phyloP scores from a whole-genome alignment of 2,888 invertebrate species.

The Odontothrips loti region DNA sequence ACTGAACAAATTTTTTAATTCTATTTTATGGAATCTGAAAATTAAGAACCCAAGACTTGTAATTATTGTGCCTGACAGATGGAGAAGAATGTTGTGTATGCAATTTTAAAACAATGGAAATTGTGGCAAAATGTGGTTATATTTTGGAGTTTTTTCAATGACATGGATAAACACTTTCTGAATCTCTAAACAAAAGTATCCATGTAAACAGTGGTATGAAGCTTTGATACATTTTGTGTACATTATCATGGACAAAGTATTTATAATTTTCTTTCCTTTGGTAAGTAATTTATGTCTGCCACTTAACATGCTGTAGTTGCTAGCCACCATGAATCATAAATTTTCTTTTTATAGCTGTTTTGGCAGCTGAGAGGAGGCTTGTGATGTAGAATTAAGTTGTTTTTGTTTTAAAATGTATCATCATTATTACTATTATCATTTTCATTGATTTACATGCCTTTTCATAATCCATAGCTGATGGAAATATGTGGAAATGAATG shows the following conservation, averaged over 20 bases:
- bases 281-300: background rate
- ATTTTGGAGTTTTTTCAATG: background rate
- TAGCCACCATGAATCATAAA: background rate
- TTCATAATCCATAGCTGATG: background rate
- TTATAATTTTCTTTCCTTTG: background rate
- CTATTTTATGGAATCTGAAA: no score
- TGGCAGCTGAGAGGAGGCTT: slow-evolving; percentile 14
- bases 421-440: slow-evolving; percentile 2
- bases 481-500: background rate
- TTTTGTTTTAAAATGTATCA: background rate
- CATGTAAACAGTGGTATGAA: background rate
- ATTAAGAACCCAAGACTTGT: background rate
- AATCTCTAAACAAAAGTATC: background rate
- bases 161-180: background rate
- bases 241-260: background rate
- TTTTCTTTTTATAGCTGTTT: slow-evolving; percentile 4
- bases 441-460: slow-evolving; percentile 13
- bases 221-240: background rate
- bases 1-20: background rate
- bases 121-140: background rate
- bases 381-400: slow-evolving; percentile 22
- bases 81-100: background rate
- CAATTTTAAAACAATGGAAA: background rate
- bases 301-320: background rate
- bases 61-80: background rate